Evolutionary conservation across 2,888 invertebrate species (phyloP).

Genomic region (Lacanobia wlatinum): DNA sequence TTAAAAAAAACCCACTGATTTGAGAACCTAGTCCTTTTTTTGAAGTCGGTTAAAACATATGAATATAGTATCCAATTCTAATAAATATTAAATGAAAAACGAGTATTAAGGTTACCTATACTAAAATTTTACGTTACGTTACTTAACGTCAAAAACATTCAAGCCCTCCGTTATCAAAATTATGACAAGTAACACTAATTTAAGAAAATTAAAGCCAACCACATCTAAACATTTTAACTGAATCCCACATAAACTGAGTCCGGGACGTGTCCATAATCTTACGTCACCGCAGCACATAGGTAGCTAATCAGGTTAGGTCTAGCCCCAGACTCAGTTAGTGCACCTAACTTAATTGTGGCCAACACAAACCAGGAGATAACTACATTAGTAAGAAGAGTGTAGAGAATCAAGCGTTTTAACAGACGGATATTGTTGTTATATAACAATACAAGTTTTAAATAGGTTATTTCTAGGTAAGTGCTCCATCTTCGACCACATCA

Average conservation of each 20-base stretch:
- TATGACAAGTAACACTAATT: too few relatives aligned
- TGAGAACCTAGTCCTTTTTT: too few relatives aligned
- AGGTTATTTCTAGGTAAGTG: background rate
- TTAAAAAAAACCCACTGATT: too few relatives aligned
- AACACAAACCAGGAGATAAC: constrained; percentile 40
- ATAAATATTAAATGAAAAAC: too few relatives aligned
- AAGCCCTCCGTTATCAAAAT: too few relatives aligned
- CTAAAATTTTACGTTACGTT: too few relatives aligned
- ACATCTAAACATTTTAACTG: constrained; percentile 18
- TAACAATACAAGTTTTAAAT: background rate
- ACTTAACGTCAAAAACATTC: too few relatives aligned
- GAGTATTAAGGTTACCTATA: too few relatives aligned
- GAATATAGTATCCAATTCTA: too few relatives aligned
- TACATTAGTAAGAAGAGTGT: constrained; percentile 27
- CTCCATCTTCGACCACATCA: too few relatives aligned
- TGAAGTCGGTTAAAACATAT: too few relatives aligned
- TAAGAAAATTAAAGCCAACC: background rate
- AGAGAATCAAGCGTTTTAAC: constrained; percentile 1
- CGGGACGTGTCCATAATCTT: constrained; percentile 33
- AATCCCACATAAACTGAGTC: constrained; percentile 4
- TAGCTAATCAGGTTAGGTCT: constrained; percentile 52
- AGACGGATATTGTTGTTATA: background rate
- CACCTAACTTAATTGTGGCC: constrained; percentile 51
- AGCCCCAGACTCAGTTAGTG: constrained; percentile 38
- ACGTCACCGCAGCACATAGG: constrained; percentile 45